phyloP scores from a whole-genome alignment of 2,888 invertebrate genomes.

The Ornithoptera alexandrae region DNA sequence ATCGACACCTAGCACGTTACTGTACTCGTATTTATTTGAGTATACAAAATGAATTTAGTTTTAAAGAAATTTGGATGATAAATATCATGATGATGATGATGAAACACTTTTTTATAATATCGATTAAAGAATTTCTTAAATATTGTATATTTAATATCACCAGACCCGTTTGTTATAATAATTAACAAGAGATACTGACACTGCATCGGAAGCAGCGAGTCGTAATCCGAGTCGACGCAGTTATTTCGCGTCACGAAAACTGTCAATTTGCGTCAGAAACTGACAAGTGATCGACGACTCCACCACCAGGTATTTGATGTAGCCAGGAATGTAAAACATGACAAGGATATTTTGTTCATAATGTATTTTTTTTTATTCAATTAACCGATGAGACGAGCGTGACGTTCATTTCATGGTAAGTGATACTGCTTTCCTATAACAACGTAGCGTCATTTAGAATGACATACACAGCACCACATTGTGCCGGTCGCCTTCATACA shows the following conservation, averaged over 20 bases:
- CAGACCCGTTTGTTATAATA: too few species aligned
- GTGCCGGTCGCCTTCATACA: too few species aligned
- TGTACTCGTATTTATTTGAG: neutral
- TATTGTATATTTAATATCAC: neutral
- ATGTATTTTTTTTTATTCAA: too few species aligned
- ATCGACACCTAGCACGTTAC: neutral
- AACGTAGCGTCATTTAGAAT: too few species aligned
- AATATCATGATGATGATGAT: neutral
- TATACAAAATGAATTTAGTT: neutral
- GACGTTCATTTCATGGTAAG: too few species aligned
- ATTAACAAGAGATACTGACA: neutral
- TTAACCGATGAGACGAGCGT: too few species aligned
- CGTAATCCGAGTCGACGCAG: neutral
- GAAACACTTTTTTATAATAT: neutral
- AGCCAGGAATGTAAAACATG: too few species aligned
- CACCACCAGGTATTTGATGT: too few species aligned
- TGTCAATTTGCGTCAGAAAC: neutral
- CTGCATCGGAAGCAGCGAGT: neutral
- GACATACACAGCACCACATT: too few species aligned
- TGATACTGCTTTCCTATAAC: too few species aligned
- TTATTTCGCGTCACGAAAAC: neutral
- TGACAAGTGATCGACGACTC: neutral
- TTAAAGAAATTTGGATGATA: neutral
- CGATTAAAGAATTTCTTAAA: neutral
- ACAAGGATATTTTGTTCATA: too few species aligned